Base-by-base conservation (phyloP, 37 sponge, comb jelly and placozoan species). In the Amphimedon queenslandica region DNA sequence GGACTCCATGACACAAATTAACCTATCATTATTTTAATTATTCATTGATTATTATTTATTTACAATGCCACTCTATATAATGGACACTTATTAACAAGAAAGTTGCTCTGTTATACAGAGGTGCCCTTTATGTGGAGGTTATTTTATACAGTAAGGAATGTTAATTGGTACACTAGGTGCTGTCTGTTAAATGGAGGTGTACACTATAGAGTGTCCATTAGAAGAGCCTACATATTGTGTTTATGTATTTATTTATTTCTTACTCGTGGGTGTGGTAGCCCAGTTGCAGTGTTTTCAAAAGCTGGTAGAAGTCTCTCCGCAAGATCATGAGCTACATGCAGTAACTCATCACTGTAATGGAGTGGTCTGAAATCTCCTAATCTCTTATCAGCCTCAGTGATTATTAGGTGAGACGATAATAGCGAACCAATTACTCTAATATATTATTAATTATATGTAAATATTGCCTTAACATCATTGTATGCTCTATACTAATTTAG, bases 181-280 rank as follows among this genome's bases (percentile, higher is more conserved):
- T n/a, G n/a, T n/a, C n/a, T n/a, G n/a, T n/a, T n/a, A n/a, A n/a
- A n/a, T n/a, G n/a, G n/a, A n/a, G n/a, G n/a, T n/a, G n/a, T n/a
- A n/a, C n/a, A n/a, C n/a, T n/a, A n/a, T n/a, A n/a, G n/a, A n/a
- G n/a, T n/a, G n/a, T n/a, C n/a, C n/a, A n/a, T n/a, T n/a, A n/a
- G n/a, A n/a, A n/a, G n/a, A n/a, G n/a, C 16, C 56, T 21, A 16
- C 56, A 53, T 21, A 53, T 21, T 21, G 56, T 53, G 56, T 53
- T 21, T 20, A 21, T 21, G 20, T 53, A 53, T 20, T 53, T 16
- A 16, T 20, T 53, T 8, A 8, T 28, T 37, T 38, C 86, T 73
- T 29, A 95, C 96, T 37, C 98, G 58, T 35, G 98, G 92, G 55
- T 87, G 79, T 0, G 98, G 98, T 0, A 97, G 56, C 0, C 92